These are phyloP conservation scores for Acrossocheilus wenchowensis DNA, from an alignment of 2,797 vertebrate species.

Conservation along the genomic window DNA sequence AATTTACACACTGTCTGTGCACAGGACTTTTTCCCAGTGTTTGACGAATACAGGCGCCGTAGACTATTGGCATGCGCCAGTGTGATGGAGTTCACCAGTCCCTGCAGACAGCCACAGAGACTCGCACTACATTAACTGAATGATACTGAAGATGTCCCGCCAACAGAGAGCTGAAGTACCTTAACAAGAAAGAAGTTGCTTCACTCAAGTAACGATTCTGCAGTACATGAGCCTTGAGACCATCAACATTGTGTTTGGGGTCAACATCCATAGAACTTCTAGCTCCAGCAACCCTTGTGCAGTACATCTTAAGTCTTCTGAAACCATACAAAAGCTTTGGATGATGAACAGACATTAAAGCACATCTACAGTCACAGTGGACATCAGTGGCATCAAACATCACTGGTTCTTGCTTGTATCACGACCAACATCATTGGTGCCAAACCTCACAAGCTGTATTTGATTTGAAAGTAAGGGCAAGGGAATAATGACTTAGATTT, in stretches of 20 bases:
- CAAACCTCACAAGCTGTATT: background rate
- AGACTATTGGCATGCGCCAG: conserved; percentile 42
- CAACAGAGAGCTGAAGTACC: conserved; percentile 17
- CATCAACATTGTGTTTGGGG: conserved; percentile 11
- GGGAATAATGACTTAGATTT: background rate
- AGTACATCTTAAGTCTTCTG: background rate
- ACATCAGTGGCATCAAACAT: background rate
- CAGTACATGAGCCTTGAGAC: conserved; percentile 29
- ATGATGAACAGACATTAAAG: background rate
- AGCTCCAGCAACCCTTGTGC: background rate
- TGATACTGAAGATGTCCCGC: conserved; percentile 12
- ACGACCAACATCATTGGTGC: background rate
- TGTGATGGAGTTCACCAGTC: conserved; percentile 34
- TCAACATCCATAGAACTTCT: conserved; percentile 4
- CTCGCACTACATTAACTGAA: conserved; percentile 49
- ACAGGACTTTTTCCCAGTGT: conserved; percentile 25
- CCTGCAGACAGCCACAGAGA: conserved; percentile 26
- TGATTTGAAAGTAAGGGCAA: background rate
- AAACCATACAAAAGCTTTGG: background rate
- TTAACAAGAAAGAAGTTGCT: conserved; percentile 34
- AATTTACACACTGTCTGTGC: conserved; percentile 57
- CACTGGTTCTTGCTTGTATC: background rate
- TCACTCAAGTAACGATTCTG: conserved; percentile 15
- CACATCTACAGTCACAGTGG: background rate
- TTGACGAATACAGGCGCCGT: conserved; percentile 50